Evolutionary conservation across 1,140 invertebrate species (phyloP), one percentile per base, ranked within the genome.

Genomic region (Vollenhovia emeryi): DNA sequence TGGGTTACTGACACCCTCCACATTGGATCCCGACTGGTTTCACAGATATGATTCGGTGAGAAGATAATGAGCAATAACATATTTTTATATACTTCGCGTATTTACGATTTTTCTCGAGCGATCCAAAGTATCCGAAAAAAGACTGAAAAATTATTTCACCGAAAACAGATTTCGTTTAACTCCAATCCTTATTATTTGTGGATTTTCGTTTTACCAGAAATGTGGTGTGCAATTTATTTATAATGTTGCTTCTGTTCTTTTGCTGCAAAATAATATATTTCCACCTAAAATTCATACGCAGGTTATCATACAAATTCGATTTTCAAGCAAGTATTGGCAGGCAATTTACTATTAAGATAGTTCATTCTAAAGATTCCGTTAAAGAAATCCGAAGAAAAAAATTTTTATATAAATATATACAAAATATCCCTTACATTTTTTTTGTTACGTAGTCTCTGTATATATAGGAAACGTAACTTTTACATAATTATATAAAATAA

Each of bases 31-130:
- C 0, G 93, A 94, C 0, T 90, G 92, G 11, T 84, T 96, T 4
- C 89, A 96, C 80, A 94, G 96, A 89, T 95, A 96, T 1, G 96
- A 96, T 11, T 93, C 96, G 30, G 95, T 96, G 30, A 94, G 95
- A 71, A 27, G 4, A 24, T 96, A n/a, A 71, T 68, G 5, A 66
- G 40, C 18, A n/a, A 45, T n/a, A 2, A n/a, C n/a, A n/a, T n/a
- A n/a, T n/a, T n/a, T n/a, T n/a, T n/a, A n/a, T n/a, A n/a, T n/a
- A n/a, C n/a, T n/a, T n/a, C n/a, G 4, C 8, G 30, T 15, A 24
- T 27, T 64, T 64, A 40, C 5, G 4, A 64, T 21, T 33, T 21
- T 33, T 33, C 30, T 60, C 9, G 8, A 40, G 11, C 4, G 33
- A 18, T 69, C 4, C 24, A 6, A 24, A 40, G 11, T 36, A 13